Evolutionary conservation across 2,113 vertebrate species (phyloP).

Genomic region (Stictonetta naevosa): DNA sequence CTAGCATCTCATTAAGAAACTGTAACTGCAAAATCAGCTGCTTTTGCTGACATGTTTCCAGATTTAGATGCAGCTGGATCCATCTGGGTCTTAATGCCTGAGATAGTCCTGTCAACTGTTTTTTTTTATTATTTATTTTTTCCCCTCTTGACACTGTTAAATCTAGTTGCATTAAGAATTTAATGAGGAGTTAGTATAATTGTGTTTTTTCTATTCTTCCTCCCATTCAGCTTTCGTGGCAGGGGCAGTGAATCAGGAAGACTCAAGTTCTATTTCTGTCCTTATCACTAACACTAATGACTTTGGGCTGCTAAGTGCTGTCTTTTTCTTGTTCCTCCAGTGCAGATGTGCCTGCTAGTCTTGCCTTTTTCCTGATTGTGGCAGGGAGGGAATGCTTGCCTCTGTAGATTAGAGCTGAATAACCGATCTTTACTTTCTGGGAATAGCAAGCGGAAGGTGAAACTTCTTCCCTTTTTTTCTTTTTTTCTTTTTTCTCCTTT

Average conservation of each 20-base stretch:
- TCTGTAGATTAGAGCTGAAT: not conserved
- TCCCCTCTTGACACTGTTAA: conserved; percentile 16
- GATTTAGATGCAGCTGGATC: conserved; percentile 49
- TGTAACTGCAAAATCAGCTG: not conserved
- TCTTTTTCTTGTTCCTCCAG: not conserved
- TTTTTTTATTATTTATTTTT: not conserved
- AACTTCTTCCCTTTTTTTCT: not conserved
- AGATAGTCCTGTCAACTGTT: not conserved
- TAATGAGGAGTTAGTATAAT: conserved; percentile 70
- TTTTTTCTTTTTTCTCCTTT: no score
- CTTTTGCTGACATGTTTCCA: conserved; percentile 34
- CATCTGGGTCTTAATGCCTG: conserved; percentile 39
- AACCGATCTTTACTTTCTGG: not conserved
- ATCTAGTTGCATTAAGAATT: conserved; percentile 48
- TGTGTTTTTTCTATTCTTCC: conserved; percentile 26
- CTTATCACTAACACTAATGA: not conserved
- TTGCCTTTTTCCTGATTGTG: not conserved
- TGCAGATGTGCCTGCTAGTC: not conserved
- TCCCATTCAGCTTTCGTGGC: conserved; percentile 44
- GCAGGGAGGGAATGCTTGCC: not conserved
- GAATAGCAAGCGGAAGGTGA: not conserved
- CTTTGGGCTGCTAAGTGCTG: not conserved
- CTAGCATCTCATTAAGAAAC: conserved; percentile 52
- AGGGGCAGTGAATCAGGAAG: conserved; percentile 9
- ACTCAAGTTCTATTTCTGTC: conserved; percentile 49